Percentiles rank a stretch among this genome's conserved stretches.
Evolutionary conservation across 30 jellyfish, hydroid and myxozoan species (phyloP).

Genomic region (Mastigias papua): DNA sequence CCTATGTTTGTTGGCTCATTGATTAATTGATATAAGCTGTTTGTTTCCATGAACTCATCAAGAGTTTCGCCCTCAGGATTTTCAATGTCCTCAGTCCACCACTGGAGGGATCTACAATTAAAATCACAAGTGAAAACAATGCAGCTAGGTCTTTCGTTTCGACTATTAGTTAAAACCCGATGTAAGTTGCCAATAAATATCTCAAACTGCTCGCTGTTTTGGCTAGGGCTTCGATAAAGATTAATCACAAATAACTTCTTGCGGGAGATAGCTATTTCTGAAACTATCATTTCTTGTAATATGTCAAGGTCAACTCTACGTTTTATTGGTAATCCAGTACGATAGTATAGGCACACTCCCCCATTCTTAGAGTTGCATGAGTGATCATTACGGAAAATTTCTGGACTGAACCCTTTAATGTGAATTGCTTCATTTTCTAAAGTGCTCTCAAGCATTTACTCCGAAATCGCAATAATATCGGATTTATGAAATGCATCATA

Average conservation of each 20-base stretch:
- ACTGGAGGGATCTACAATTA: background rate
- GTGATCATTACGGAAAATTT: too few relatives aligned
- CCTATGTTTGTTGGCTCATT: slow-evolving; percentile 52
- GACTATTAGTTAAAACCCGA: background rate
- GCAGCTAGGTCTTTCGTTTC: background rate
- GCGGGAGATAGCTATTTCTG: slow-evolving; percentile 1
- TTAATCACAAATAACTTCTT: background rate
- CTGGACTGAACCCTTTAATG: too few relatives aligned
- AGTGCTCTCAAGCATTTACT: too few relatives aligned
- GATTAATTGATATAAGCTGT: slow-evolving; percentile 17
- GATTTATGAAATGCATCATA: too few relatives aligned
- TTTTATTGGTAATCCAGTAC: slow-evolving; percentile 11
- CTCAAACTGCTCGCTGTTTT: background rate
- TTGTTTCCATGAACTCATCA: slow-evolving; percentile 49
- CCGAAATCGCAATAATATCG: too few relatives aligned
- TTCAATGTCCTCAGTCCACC: background rate
- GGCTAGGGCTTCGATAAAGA: slow-evolving; percentile 17
- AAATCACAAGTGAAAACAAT: background rate
- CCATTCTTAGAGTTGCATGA: too few relatives aligned
- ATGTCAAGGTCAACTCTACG: background rate
- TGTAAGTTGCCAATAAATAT: background rate
- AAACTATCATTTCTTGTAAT: slow-evolving; percentile 22
- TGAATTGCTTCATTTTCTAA: too few relatives aligned
- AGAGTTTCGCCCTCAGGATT: slow-evolving; percentile 44
- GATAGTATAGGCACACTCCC: too few relatives aligned